Evolutionary conservation across 2,113 vertebrate species (phyloP).

Genomic region (Carassius carassius): DNA sequence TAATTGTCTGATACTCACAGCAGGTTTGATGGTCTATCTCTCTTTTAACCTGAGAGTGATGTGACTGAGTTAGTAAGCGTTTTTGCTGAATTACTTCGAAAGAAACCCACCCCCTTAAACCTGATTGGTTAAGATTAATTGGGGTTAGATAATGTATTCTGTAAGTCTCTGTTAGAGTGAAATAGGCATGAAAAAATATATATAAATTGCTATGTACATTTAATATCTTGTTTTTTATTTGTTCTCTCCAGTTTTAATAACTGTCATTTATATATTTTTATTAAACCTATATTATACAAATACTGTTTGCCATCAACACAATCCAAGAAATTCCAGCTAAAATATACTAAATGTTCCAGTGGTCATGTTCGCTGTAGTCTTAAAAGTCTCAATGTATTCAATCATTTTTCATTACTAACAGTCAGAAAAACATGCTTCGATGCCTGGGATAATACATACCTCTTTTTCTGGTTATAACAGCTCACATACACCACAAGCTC

Average conservation of each 20-base stretch:
- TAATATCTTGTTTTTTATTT: background rate
- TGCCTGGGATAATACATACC: background rate
- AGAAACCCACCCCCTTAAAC: conserved; percentile 18
- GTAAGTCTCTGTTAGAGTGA: background rate
- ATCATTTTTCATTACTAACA: background rate
- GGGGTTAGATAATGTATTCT: background rate
- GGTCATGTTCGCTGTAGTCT: background rate
- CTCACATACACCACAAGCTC: conserved; percentile 11
- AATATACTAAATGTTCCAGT: background rate
- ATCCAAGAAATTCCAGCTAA: background rate
- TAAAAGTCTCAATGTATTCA: background rate
- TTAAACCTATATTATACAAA: background rate
- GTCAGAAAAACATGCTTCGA: background rate
- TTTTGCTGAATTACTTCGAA: conserved; percentile 11
- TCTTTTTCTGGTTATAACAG: background rate
- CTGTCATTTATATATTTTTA: background rate
- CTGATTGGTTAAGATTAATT: conserved; percentile 23
- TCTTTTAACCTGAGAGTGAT: background rate
- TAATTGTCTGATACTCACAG: conserved; percentile 33
- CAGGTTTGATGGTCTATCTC: background rate
- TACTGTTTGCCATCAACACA: background rate
- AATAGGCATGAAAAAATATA: background rate
- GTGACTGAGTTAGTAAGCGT: background rate
- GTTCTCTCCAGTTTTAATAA: background rate
- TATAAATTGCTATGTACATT: background rate